A percentile compares a stretch with the other conserved stretches of the same genome.
phyloP scores from a whole-genome alignment of 2,113 vertebrate species.

The Oostethus manadensis region DNA sequence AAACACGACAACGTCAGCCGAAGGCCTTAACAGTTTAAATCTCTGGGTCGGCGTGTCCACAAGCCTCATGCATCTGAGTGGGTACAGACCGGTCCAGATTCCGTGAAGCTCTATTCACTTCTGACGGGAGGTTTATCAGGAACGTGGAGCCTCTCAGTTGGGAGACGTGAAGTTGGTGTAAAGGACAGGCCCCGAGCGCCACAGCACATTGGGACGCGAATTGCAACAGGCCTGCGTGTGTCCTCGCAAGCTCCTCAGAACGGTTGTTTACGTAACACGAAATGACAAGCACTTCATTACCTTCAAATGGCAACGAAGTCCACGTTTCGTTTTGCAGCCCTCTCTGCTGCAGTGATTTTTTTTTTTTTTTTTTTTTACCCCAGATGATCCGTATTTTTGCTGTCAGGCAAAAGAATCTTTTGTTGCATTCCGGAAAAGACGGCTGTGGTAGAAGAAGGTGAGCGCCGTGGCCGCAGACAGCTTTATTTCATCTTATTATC shows the following conservation, averaged over 20 bases:
- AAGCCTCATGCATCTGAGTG: constrained; percentile 37
- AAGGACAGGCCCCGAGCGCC: constrained; percentile 40
- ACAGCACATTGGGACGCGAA: constrained; percentile 28
- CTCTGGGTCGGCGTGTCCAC: constrained; percentile 51
- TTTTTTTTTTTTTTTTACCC: constrained; percentile 29
- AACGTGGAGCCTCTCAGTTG: constrained; percentile 29
- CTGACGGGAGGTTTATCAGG: constrained; percentile 21
- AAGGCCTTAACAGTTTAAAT: constrained; percentile 49
- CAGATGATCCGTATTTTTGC: constrained; percentile 41
- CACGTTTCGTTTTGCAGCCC: constrained; percentile 31
- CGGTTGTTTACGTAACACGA: constrained; percentile 60
- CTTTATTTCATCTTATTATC: constrained; percentile 57
- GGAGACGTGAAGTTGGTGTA: constrained; percentile 35
- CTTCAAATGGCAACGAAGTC: constrained; percentile 30
- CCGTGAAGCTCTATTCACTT: constrained; percentile 30
- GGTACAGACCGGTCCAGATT: constrained; percentile 36
- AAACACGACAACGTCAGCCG: constrained; percentile 53
- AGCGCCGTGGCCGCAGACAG: constrained; percentile 53
- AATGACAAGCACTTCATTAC: constrained; percentile 48
- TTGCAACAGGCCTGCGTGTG: constrained; percentile 14
- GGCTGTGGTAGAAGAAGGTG: constrained; percentile 37
- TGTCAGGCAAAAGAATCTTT: constrained; percentile 50
- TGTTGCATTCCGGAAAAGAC: constrained; percentile 42
- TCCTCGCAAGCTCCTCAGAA: constrained; percentile 47
- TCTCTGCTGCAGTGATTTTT: too few species aligned